Base-by-base conservation (phyloP, 2,113 vertebrate species). In the Gnathonemus echidnorhynchus region DNA sequence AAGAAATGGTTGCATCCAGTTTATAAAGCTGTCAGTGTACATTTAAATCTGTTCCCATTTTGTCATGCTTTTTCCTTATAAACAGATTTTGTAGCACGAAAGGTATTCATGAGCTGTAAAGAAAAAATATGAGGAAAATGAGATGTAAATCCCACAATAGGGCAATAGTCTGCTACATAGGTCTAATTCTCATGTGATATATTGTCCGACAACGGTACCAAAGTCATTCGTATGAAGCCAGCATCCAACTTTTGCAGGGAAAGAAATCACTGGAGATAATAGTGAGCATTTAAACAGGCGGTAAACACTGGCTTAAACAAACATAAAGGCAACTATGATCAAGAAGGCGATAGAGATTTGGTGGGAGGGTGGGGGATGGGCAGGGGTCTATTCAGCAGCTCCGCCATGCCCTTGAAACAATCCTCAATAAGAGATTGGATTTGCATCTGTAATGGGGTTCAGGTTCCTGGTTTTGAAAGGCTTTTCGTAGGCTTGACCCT, bases 11-110 rank as follows among this genome's bases (percentile, higher is more conserved):
- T 94, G 95, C 95, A 95, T 96, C 94, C 94, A 95, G 96, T 96
- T 94, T 97, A 98, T 97, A 97, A 97, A 99, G 97, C 96, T 98
- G 97, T 98, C 97, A 98, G 95, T 42, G 95, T 95, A 95, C 95
- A 98, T 98, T 97, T 98, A 98, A 98, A 98, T 98, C 98, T 97
- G 97, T 97, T 97, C 97, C 95, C 97, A 96, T 97, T 97, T 96
- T 97, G 95, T 96, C 95, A 96, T 92, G 95, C 94, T 93, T 95
- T 95, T 96, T 93, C 93, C 93, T 92, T 93, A 93, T 94, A 56
- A 95, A 94, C 95, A 96, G 96, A 95, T 96, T 97, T 97, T 95
- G 96, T 96, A 96, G 95, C 95, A 95, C 95, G 94, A 94, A 85
- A 96, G 96, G 96, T 95, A 97, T 98, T 97, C 95, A 97, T 92